Percentiles rank a stretch among this genome's conserved stretches.
Conservation (phyloP, 2,797 vertebrate genomes). For the Tapera naevia region DNA sequence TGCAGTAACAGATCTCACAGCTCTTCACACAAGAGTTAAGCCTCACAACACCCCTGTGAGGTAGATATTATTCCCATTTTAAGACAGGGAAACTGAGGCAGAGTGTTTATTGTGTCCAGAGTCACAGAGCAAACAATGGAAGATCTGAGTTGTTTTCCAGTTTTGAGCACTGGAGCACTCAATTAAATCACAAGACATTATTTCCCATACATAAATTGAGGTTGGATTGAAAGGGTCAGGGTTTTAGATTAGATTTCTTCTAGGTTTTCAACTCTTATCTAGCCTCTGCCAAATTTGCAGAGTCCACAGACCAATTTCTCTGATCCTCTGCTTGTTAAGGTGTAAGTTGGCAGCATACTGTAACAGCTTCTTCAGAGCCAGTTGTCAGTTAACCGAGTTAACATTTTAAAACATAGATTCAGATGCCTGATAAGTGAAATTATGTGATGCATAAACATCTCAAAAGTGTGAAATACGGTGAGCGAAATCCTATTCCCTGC, state of each 20-base stretch:
- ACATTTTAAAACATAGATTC: not conserved
- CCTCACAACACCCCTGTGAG: conserved; percentile 63
- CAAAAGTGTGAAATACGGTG: not conserved
- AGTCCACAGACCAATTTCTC: not conserved
- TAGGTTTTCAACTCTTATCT: not conserved
- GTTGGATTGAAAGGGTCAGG: not conserved
- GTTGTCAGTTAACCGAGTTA: not conserved
- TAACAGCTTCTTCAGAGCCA: conserved; percentile 44
- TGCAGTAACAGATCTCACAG: conserved; percentile 36
- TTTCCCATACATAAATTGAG: not conserved
- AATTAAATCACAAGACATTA: not conserved
- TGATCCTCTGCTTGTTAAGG: not conserved
- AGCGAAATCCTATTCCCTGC: not conserved
- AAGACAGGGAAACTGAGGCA: conserved; percentile 46
- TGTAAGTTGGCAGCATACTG: not conserved
- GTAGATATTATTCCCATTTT: conserved; percentile 58
- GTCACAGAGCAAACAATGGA: conserved; percentile 16
- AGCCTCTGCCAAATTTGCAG: not conserved
- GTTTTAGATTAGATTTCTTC: not conserved
- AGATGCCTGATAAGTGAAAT: not conserved
- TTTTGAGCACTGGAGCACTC: conserved; percentile 18
- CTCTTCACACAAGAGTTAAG: conserved; percentile 10
- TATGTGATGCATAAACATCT: not conserved
- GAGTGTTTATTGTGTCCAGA: conserved; percentile 28
- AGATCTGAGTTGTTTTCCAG: conserved; percentile 39